phyloP scores from a whole-genome alignment of 2,113 vertebrate species.

The Nycticryphes semicollaris region DNA sequence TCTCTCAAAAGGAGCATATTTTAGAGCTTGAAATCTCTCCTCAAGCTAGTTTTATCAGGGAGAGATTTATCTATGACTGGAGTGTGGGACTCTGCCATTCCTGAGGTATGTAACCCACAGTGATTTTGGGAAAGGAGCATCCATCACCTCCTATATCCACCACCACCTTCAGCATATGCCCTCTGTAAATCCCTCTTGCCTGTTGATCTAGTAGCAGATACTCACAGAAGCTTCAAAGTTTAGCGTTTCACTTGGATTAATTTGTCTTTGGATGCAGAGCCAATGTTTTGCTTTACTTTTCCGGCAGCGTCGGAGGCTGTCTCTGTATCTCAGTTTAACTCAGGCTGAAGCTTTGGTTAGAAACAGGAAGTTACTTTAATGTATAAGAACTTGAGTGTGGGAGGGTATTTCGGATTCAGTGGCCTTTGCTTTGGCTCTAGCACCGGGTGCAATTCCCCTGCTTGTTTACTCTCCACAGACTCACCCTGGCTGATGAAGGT shows the following conservation, averaged over 20 bases:
- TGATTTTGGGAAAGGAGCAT: background rate
- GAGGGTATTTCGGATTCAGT: background rate
- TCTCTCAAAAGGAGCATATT: fast-evolving
- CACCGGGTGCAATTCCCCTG: background rate
- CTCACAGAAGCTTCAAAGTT: background rate
- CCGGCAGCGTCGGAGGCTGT: background rate
- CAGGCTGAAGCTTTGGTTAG: background rate
- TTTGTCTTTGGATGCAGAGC: background rate
- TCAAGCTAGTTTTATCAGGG: background rate
- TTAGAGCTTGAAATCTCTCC: background rate
- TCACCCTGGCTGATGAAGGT: background rate
- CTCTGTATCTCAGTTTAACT: background rate
- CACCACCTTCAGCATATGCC: background rate
- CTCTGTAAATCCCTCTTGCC: background rate
- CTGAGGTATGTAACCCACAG: background rate
- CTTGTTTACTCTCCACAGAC: background rate
- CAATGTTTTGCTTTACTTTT: background rate
- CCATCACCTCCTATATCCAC: background rate
- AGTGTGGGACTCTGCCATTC: background rate
- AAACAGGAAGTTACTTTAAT: constrained; percentile 12
- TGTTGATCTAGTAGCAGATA: background rate
- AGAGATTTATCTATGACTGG: background rate
- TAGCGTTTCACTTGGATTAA: background rate
- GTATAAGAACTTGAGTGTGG: constrained; percentile 1
- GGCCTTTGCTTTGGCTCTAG: background rate